Evolutionary conservation across 2,888 invertebrate species (phyloP), one percentile per base, ranked within the genome.

Genomic region (Leptarthrus brevirostris): DNA sequence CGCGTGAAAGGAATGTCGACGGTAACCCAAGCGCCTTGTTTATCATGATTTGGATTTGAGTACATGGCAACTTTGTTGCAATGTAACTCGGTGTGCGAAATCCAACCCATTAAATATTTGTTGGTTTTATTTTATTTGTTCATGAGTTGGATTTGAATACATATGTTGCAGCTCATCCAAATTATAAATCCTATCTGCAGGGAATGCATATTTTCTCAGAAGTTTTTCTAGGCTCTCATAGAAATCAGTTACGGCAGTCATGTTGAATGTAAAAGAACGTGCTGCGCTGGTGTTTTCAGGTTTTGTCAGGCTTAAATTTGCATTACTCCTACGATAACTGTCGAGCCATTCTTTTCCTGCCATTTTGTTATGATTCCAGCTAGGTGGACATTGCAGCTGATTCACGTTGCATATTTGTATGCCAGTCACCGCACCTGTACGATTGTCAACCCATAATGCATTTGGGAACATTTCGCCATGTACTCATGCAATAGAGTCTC

Each of bases 111-210:
- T n/a, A n/a, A n/a, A n/a, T n/a, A n/a, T n/a, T n/a, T n/a, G n/a
- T n/a, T n/a, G n/a, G n/a, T n/a, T n/a, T n/a, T n/a, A n/a, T n/a
- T n/a, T n/a, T n/a, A n/a, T n/a, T n/a, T n/a, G n/a, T n/a, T n/a
- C n/a, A n/a, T n/a, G n/a, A n/a, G n/a, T n/a, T n/a, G n/a, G n/a
- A n/a, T n/a, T n/a, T n/a, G n/a, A n/a, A n/a, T n/a, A n/a, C n/a
- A n/a, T n/a, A n/a, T n/a, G n/a, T n/a, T n/a, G n/a, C n/a, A n/a
- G n/a, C n/a, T 80, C 79, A 26, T 80, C 78, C 34, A 76, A 76
- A 66, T 78, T 80, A 8, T 77, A 77, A 20, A 80, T 79, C 18
- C 76, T 30, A 30, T 76, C 75, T 5, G 77, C 74, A 24, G 76
- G 70, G 30, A 79, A 77, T 14, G 69, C 66, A 72, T 77, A 66